Evolutionary conservation across 23 tunicate species (phyloP).

Genomic region (Diplosoma virens): DNA sequence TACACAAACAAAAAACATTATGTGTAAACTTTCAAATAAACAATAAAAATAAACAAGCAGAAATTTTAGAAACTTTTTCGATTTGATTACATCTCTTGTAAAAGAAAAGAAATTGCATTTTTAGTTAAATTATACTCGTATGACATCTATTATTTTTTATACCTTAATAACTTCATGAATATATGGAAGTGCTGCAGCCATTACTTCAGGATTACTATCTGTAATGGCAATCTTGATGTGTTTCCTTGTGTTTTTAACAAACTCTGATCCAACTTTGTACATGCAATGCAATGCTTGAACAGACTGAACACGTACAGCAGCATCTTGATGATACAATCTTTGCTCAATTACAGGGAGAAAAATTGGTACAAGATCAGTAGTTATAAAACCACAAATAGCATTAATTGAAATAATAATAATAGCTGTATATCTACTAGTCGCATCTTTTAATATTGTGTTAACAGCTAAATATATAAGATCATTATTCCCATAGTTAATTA

Average conservation of each 20-base stretch:
- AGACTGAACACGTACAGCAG: slow-evolving; percentile 38
- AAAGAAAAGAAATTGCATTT: too few species aligned
- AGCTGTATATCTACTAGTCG: slow-evolving; percentile 17
- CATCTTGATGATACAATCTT: slow-evolving; percentile 4
- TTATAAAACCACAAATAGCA: slow-evolving; percentile 27
- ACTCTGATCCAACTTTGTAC: slow-evolving; percentile 46
- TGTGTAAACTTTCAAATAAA: not conserved
- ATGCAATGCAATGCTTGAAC: slow-evolving; percentile 32
- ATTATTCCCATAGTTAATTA: not conserved
- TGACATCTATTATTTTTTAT: too few species aligned
- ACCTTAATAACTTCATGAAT: slow-evolving; percentile 42
- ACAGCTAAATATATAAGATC: slow-evolving; percentile 62
- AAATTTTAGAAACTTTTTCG: not conserved
- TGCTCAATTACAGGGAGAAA: slow-evolving; percentile 54
- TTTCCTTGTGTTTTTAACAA: slow-evolving; percentile 25
- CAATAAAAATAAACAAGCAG: not conserved
- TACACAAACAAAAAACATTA: not conserved
- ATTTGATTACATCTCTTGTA: too few species aligned
- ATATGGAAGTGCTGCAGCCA: slow-evolving; percentile 56
- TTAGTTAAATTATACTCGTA: too few species aligned
- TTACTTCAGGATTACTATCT: slow-evolving; percentile 64
- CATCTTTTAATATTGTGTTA: slow-evolving; percentile 66
- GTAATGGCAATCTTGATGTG: slow-evolving; percentile 42
- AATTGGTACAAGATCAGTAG: slow-evolving; percentile 59
- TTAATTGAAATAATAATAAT: slow-evolving; percentile 37